Base-by-base conservation (phyloP, 2,113 vertebrate genomes). In the Bubo bubo region DNA sequence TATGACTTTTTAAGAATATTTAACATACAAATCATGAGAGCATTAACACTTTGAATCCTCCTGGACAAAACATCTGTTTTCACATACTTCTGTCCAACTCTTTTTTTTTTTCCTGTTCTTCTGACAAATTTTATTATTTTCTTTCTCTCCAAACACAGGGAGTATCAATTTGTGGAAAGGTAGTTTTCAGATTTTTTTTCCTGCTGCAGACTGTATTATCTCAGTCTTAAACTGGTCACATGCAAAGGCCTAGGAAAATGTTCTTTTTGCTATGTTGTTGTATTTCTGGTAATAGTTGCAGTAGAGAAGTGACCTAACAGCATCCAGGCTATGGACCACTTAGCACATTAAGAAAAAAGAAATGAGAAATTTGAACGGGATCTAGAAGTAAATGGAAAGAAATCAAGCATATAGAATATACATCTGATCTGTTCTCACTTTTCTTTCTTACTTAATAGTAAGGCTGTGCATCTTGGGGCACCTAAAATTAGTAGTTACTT, bases 381-480 rank as follows among this genome's bases (percentile, higher is more conserved):
- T 89, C 83, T 86, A 97, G 68, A 91, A 92, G 27, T 60, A 92
- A 95, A 92, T 89, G 64, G 92, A 95, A 95, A 95, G 64, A 89
- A 89, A 91, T 4, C 56, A 94, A 91, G 93, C 86, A 95, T 74
- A 85, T 7, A 72, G 83, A 88, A 84, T 60, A 84, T 2, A 92
- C 49, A 76, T 86, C n/a, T 79, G 63, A 83, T 53, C 53, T 90
- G 71, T 72, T 90, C 88, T 79, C 62, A 50, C 74, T 96, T 70
- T 74, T 79, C 49, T 90, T 79, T 86, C 83, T 95, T 79, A 91
- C 64, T 79, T 92, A 96, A 86, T 79, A 89, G 52, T 59, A 49
- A 72, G 60, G 52, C 63, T 86, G 41, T 59, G 79, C 70, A 74
- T 91, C 91, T 80, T 67, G 56, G 68, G 66, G 52, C 88, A 84